Percentiles rank a stretch among this genome's conserved stretches.
Conservation (phyloP, 2,888 invertebrate species). For the Gastracanthus pulcherrimus region DNA sequence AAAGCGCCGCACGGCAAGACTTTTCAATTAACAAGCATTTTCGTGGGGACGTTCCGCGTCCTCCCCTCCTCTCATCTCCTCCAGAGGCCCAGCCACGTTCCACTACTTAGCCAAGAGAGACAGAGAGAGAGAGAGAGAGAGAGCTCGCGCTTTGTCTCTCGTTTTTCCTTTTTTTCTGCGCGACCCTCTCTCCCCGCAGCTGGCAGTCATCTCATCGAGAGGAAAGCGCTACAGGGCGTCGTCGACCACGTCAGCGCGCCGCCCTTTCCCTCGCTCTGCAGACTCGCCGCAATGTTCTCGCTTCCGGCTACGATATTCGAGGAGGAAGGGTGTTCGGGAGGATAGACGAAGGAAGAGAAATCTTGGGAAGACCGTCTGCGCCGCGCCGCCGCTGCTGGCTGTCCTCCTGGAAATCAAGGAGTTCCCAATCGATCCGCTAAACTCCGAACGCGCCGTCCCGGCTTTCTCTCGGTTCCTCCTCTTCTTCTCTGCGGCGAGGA, state of each 20-base stretch:
- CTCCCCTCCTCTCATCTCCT: too few species aligned
- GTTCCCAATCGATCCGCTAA: conserved; percentile 61
- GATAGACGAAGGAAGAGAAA: too few species aligned
- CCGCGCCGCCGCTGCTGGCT: conserved; percentile 14
- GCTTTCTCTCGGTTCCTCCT: background rate
- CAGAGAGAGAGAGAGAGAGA: background rate
- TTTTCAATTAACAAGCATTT: conserved; percentile 53
- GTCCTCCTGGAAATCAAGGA: conserved; percentile 61
- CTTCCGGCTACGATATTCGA: conserved; percentile 62
- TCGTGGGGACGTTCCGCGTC: conserved; percentile 7
- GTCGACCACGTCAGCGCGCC: conserved; percentile 49
- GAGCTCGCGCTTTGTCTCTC: conserved; percentile 17
- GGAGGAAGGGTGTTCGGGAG: background rate
- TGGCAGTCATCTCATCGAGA: background rate
- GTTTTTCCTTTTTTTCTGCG: background rate
- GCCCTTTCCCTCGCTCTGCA: conserved; percentile 60
- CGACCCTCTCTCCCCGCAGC: background rate
- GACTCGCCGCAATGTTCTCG: too few species aligned
- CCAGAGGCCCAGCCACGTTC: conserved; percentile 45
- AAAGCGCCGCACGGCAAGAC: conserved; percentile 24
- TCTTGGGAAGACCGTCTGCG: too few species aligned
- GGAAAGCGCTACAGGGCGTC: background rate
- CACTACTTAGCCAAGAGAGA: conserved; percentile 49
- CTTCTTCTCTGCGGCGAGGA: background rate
- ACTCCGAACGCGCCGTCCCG: background rate